Evolutionary conservation across 2,797 vertebrate species (phyloP).

Genomic region (Epinephelus malabaricus): DNA sequence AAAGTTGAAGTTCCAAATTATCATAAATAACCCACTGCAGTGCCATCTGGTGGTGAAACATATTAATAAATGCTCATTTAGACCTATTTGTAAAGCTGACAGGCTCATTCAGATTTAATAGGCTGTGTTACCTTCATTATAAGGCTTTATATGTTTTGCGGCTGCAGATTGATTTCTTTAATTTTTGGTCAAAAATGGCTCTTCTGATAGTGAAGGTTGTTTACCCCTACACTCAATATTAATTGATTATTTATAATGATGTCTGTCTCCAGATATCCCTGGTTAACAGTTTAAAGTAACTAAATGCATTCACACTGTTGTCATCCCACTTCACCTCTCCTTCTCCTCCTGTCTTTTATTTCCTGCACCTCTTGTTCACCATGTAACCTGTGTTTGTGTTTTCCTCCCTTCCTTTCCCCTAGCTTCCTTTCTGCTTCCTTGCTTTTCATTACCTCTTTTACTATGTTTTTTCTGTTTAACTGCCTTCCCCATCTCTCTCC

Average conservation of each 20-base stretch:
- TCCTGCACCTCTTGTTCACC: neutral
- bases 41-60: too few relatives aligned
- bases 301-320: neutral
- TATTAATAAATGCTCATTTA: too few relatives aligned
- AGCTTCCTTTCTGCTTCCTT: conserved; percentile 4
- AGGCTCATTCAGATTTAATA: too few relatives aligned
- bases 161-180: too few relatives aligned
- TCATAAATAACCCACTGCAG: too few relatives aligned
- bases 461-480: neutral
- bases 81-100: too few relatives aligned
- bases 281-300: neutral
- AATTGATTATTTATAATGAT: neutral
- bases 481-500: neutral
- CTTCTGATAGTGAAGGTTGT: too few relatives aligned
- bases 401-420: neutral
- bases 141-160: too few relatives aligned
- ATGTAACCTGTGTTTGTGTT: neutral
- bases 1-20: too few relatives aligned
- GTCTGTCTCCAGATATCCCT: neutral
- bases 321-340: neutral
- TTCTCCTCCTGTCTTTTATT: neutral
- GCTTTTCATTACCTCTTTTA: conserved; percentile 10
- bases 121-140: too few relatives aligned
- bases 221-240: too few relatives aligned
- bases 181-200: too few relatives aligned